phyloP scores from a whole-genome alignment of 2,797 vertebrate genomes.

The Danio tinwini region DNA sequence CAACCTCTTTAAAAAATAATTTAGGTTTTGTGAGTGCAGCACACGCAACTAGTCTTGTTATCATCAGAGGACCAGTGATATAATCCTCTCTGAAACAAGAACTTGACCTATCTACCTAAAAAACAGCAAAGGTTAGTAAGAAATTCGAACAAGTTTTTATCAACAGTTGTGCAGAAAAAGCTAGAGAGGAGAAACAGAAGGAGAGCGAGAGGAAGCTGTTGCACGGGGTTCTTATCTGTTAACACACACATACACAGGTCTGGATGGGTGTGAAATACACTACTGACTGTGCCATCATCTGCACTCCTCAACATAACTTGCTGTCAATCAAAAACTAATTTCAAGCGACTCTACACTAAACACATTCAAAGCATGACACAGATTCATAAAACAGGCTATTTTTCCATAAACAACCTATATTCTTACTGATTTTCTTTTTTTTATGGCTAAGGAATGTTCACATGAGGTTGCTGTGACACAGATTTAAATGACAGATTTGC shows the following conservation, averaged over 20 bases:
- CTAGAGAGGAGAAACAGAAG: neutral
- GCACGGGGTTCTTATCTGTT: constrained; percentile 38
- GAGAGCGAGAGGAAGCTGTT: neutral
- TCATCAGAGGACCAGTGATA: constrained; percentile 30
- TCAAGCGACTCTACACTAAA: neutral
- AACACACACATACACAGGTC: neutral
- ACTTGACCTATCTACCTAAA: constrained; percentile 2
- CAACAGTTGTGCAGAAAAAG: constrained; percentile 9
- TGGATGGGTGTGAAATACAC: constrained; percentile 17
- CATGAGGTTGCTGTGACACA: constrained; percentile 21
- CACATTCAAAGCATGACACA: constrained; percentile 9
- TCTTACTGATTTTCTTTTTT: neutral
- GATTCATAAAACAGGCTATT: neutral
- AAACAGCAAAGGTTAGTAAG: neutral
- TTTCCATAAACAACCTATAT: constrained; percentile 4
- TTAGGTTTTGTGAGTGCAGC: neutral
- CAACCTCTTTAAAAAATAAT: neutral
- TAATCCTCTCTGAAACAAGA: neutral
- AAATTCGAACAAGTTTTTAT: constrained; percentile 20
- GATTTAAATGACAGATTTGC: constrained; percentile 48
- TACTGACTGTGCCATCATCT: neutral
- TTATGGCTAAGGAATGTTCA: constrained; percentile 6
- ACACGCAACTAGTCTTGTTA: constrained; percentile 2
- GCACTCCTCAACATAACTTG: neutral
- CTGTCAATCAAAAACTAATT: constrained; percentile 1